Base-by-base conservation (phyloP, 2,113 vertebrate species). In the Clinocottus analis region DNA sequence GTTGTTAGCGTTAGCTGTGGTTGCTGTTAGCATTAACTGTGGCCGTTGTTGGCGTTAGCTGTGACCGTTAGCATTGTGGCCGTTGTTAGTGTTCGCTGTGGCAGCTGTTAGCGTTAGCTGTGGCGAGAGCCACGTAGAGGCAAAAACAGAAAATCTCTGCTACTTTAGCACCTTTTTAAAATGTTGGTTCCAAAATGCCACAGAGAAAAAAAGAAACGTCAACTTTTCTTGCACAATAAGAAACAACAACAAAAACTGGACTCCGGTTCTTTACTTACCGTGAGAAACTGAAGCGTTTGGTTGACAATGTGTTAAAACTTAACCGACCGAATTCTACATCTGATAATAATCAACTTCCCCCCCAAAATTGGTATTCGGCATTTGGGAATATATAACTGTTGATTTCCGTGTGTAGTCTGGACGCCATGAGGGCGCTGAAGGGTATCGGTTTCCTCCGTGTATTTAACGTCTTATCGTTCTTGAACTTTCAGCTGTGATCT, bases 401-500 rank as follows among this genome's bases (percentile, higher is more conserved):
- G 35, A 29, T 72, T 75, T 83, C 61, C 35, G 37, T 19, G 14
- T 61, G 59, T n/a, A 66, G 58, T 62, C 35, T 67, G 61, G 58
- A 76, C 73, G 77, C 64, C 75, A 53, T 6, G 69, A 60, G 53
- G 31, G 8, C 43, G 59, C 43, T 66, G 67, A 86, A 21, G 63
- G 63, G 87, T 88, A 91, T 91, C 87, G 3, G 74, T 83, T 90
- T 83, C 78, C 82, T 75, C 71, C 74, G 43, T 69, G 1, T 77
- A 64, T 79, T 80, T 60, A 73, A 78, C 2, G 70, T 89, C 75
- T 78, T 89, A 71, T 89, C 76, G 64, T 64, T 33, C 72, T 88
- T 49, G 41, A 83, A 70, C 65, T 70, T 43, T 53, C 27, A n/a
- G 72, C 13, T 17, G 66, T 41, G 82, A 82, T 79, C 13, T n/a